phyloP scores from a whole-genome alignment of 2,888 invertebrate genomes.

The Drosophila falleni region DNA sequence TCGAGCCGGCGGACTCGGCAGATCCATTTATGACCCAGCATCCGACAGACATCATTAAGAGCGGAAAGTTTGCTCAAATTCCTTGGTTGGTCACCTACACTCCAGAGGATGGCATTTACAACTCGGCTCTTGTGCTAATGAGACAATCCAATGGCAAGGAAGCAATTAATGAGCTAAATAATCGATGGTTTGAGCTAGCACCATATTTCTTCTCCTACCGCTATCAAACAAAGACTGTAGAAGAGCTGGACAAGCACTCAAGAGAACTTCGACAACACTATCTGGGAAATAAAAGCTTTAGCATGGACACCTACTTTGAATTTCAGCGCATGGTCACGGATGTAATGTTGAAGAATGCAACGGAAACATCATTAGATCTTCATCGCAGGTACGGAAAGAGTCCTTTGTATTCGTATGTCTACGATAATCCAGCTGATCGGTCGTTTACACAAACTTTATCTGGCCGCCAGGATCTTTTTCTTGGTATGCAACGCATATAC shows the following conservation, averaged over 20 bases:
- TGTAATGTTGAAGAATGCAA: conserved; percentile 88
- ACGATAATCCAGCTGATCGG: conserved; percentile 73
- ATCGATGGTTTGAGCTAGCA: conserved; percentile 43
- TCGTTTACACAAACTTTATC: neutral
- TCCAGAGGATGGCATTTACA: conserved; percentile 38
- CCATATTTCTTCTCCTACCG: conserved; percentile 40
- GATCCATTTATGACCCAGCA: conserved; percentile 89
- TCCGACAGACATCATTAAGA: conserved; percentile 88
- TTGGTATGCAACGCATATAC: neutral
- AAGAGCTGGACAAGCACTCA: conserved; percentile 32
- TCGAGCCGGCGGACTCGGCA: conserved; percentile 86
- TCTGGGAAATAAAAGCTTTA: conserved; percentile 68
- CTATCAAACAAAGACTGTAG: conserved; percentile 12
- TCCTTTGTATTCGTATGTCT: conserved; percentile 86
- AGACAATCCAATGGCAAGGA: conserved; percentile 27
- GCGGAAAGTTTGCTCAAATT: conserved; percentile 87
- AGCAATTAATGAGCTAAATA: conserved; percentile 27
- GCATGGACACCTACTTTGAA: conserved; percentile 85
- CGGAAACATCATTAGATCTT: conserved; percentile 87
- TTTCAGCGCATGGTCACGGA: conserved; percentile 88
- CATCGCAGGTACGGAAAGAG: conserved; percentile 27
- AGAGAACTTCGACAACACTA: conserved; percentile 32
- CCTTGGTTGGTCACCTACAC: conserved; percentile 89
- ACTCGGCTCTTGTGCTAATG: conserved; percentile 26
- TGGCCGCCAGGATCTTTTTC: neutral